Percentiles rank a stretch among this genome's conserved stretches.
Conservation (phyloP, 2,888 invertebrate species). For the Ommatoiulus sabulosus region DNA sequence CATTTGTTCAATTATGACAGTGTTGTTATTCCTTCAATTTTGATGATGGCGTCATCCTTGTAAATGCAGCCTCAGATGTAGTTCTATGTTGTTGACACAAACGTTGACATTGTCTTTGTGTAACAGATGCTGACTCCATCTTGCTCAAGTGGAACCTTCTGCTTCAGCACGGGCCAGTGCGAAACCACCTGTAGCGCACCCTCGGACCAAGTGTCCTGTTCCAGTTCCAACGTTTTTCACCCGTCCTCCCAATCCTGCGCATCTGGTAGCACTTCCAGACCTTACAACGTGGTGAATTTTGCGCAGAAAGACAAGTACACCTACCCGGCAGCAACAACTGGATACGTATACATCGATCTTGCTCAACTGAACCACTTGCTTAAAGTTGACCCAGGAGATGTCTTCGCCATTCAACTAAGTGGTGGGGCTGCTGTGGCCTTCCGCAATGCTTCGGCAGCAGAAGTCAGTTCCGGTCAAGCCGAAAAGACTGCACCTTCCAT, state of each 20-base stretch:
- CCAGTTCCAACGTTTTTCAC: neutral
- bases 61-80: no score
- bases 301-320: neutral
- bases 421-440: slow-evolving; percentile 21
- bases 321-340: neutral
- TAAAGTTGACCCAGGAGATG: slow-evolving; percentile 51
- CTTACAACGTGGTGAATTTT: slow-evolving; percentile 16
- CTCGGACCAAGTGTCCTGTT: slow-evolving; percentile 42
- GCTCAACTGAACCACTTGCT: neutral
- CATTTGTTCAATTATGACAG: no score
- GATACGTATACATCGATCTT: slow-evolving; percentile 50
- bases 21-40: no score
- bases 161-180: slow-evolving; percentile 51
- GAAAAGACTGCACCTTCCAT: slow-evolving; percentile 40
- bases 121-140: slow-evolving; percentile 50
- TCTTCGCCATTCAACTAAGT: slow-evolving; percentile 7
- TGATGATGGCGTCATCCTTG: no score
- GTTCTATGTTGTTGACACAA: no score
- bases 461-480: neutral
- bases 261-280: neutral
- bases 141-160: slow-evolving; percentile 56
- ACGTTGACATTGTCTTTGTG: no score
- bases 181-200: slow-evolving; percentile 41
- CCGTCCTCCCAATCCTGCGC: neutral
- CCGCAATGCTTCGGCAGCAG: slow-evolving; percentile 50